Evolutionary conservation across 2,113 vertebrate species (phyloP), one percentile per base, ranked within the genome.

Genomic region (Thamnaconus septentrionalis): DNA sequence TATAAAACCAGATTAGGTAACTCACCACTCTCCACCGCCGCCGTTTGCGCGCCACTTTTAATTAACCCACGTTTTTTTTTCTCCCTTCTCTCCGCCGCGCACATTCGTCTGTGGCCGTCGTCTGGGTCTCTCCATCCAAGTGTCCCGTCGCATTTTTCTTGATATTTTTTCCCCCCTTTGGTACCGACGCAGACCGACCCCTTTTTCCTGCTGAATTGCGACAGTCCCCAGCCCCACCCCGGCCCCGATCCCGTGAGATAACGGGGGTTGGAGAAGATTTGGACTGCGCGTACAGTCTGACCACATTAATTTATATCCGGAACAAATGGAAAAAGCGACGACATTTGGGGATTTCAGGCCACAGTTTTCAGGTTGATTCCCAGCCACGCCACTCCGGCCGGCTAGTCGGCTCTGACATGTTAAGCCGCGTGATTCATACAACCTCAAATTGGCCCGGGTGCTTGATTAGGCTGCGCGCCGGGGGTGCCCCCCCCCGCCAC

Each of bases 1-100:
- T 82, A 85, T 73, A 77, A 77, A 85, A 83, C 75, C 76, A 78
- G 77, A 89, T 80, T 73, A 69, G 73, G 71, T 82, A 73, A 78
- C 64, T 79, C 57, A 48, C 55, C 68, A 69, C 70, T 74, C 76
- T 69, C 57, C 60, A 85, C 75, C 81, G 69, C 68, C 62, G 45
- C 59, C 46, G 67, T 52, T 81, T 69, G 71, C 80, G 80, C 70
- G 79, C 81, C 71, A 54, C 50, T 81, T 76, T 75, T 57, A 75
- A 65, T 75, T 71, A 71, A 75, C 80, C 63, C 58, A 2, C 18
- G 18, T 31, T 31, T 31, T 31, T 31, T 31, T 2, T 31, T 31
- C 61, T 60, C 8, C 65, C 18, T 31, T 31, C 18, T 31, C 18
- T 31, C 18, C 18, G 18, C 18, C 18, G 1, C 18, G 18, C 18